Conservation (phyloP, 1,140 invertebrate genomes). For the Dendroctonus ponderosae region DNA sequence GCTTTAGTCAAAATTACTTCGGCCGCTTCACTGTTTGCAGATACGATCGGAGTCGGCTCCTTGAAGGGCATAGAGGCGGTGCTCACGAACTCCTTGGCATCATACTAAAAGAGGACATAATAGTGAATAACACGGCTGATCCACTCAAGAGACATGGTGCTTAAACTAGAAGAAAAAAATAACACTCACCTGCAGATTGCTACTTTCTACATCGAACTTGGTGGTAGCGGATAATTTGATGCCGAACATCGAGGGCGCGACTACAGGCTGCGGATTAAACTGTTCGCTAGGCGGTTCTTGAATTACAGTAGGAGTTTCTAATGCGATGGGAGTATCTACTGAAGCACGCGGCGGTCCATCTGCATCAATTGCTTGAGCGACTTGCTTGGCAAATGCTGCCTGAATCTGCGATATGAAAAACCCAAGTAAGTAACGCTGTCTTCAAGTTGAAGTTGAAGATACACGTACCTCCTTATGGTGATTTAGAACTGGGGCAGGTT, state of each 20-base stretch:
- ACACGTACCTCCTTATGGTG: conserved; percentile 41
- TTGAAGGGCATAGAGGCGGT: conserved; percentile 38
- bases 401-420: conserved; percentile 35
- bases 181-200: conserved; percentile 45
- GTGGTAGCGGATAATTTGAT: background rate
- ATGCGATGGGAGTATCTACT: too few relatives aligned
- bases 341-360: background rate
- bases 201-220: conserved; percentile 41
- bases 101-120: conserved; percentile 38
- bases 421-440: background rate
- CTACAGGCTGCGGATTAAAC: too few relatives aligned
- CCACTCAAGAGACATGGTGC: background rate
- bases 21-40: conserved; percentile 45
- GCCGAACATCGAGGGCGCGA: too few relatives aligned
- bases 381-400: conserved; percentile 45
- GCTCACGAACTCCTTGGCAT: conserved; percentile 46
- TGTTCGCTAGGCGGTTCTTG: too few relatives aligned
- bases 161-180: conserved; percentile 2
- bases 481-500: conserved; percentile 36
- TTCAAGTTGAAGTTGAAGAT: too few relatives aligned
- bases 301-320: too few relatives aligned
- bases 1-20: conserved; percentile 47
- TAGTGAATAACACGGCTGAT: background rate
- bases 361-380: conserved; percentile 41
- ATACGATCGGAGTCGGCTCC: conserved; percentile 48